Evolutionary conservation across 2,888 invertebrate genomes (phyloP).

Genomic region (Bombyx huttoni): DNA sequence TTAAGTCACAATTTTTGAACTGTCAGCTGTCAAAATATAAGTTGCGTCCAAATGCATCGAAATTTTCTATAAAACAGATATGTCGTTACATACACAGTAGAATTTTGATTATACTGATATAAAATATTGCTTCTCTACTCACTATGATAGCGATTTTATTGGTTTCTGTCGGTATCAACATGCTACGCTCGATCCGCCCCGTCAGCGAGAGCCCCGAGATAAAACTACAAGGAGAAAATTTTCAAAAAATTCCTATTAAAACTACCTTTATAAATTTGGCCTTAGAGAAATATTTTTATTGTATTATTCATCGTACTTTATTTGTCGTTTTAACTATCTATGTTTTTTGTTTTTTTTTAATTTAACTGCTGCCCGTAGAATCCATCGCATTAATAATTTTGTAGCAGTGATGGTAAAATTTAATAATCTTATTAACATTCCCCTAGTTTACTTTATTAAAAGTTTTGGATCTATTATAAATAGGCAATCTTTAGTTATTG

Average conservation of each 20-base stretch:
- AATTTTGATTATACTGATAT: constrained; percentile 45
- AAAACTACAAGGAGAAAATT: constrained; percentile 53
- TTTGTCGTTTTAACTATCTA: constrained; percentile 33
- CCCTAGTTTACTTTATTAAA: constrained; percentile 3
- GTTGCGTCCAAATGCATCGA: not conserved
- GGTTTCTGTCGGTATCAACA: constrained; percentile 36
- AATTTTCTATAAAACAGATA: constrained; percentile 48
- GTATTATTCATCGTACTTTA: constrained; percentile 37
- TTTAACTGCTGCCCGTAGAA: constrained; percentile 50
- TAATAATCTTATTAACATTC: constrained; percentile 19
- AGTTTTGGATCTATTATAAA: constrained; percentile 15
- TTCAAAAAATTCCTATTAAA: constrained; percentile 49
- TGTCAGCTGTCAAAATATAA: not conserved
- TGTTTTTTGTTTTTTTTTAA: constrained; percentile 22
- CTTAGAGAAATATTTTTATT: constrained; percentile 54
- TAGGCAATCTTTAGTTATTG: constrained; percentile 13
- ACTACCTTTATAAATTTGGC: constrained; percentile 61
- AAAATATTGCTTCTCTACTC: constrained; percentile 58
- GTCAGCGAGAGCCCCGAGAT: constrained; percentile 43
- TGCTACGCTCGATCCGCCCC: constrained; percentile 33
- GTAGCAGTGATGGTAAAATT: constrained; percentile 24
- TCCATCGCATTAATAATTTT: constrained; percentile 52
- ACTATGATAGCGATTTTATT: constrained; percentile 49
- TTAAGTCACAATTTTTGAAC: no score
- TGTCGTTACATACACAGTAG: constrained; percentile 48